phyloP scores from a whole-genome alignment of 2,888 invertebrate genomes.

The Hedychridium roseum region DNA sequence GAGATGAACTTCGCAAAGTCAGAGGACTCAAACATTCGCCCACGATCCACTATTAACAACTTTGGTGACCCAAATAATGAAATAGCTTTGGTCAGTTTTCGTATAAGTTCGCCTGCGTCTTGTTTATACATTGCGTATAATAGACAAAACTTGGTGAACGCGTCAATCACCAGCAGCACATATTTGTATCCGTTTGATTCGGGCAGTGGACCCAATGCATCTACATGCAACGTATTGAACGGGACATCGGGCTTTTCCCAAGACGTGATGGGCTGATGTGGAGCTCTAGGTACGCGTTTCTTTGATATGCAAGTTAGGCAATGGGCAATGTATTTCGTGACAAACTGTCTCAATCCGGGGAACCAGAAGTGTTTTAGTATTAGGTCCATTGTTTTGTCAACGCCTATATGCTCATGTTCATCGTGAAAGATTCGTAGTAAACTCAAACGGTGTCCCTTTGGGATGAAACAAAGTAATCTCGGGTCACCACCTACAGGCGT shows the following conservation, averaged over 20 bases:
- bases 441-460: background rate
- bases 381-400: background rate
- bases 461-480: background rate
- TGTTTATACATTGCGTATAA: background rate
- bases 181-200: background rate
- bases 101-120: background rate
- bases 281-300: background rate
- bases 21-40: background rate
- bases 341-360: background rate
- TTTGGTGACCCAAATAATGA: background rate
- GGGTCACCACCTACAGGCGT: background rate
- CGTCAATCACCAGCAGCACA: background rate
- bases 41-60: background rate
- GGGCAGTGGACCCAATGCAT: background rate
- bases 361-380: background rate
- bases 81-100: background rate
- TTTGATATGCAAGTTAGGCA: background rate
- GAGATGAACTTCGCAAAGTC: background rate
- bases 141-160: background rate
- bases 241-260: background rate
- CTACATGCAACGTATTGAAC: background rate
- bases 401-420: constrained; percentile 1
- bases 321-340: background rate
- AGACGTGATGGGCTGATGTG: background rate
- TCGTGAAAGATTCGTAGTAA: background rate